These are phyloP conservation scores for Saccopteryx bilineata DNA, from an alignment of 2,113 vertebrate species.

Conservation along the genomic window DNA sequence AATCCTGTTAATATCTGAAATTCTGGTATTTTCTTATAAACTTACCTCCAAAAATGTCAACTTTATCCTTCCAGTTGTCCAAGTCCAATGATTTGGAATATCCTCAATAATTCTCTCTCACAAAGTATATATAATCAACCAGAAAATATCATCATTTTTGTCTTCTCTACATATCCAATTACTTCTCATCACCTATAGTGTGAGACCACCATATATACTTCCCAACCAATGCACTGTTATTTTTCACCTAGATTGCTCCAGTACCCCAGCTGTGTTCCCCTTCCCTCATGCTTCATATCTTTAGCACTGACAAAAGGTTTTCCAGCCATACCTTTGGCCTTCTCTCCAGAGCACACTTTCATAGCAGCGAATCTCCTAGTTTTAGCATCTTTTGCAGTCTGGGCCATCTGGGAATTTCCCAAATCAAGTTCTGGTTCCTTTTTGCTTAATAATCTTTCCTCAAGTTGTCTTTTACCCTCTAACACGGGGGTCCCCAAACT, in stretches of 20 bases:
- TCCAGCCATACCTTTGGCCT: not conserved
- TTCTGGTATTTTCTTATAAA: not conserved
- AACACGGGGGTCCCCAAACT: too few relatives aligned
- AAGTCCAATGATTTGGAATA: not conserved
- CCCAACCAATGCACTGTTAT: not conserved
- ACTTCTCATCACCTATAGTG: not conserved
- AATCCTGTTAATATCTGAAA: not conserved
- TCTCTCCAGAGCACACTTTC: not conserved
- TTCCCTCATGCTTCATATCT: not conserved
- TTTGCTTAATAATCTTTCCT: constrained; percentile 21
- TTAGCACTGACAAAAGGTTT: not conserved
- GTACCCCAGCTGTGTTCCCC: too few relatives aligned
- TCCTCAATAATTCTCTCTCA: not conserved
- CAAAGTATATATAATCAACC: not conserved
- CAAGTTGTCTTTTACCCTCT: not conserved
- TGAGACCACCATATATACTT: not conserved
- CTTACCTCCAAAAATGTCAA: constrained; percentile 5
- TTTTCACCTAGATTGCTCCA: not conserved
- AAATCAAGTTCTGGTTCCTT: not conserved
- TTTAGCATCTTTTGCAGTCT: not conserved
- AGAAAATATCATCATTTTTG: constrained; percentile 32
- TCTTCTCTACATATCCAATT: not conserved
- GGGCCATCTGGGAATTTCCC: not conserved
- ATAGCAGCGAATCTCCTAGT: not conserved
- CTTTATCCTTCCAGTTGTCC: not conserved